Base-by-base conservation (phyloP, 2,797 vertebrate genomes). In the Crypturellus tataupa region DNA sequence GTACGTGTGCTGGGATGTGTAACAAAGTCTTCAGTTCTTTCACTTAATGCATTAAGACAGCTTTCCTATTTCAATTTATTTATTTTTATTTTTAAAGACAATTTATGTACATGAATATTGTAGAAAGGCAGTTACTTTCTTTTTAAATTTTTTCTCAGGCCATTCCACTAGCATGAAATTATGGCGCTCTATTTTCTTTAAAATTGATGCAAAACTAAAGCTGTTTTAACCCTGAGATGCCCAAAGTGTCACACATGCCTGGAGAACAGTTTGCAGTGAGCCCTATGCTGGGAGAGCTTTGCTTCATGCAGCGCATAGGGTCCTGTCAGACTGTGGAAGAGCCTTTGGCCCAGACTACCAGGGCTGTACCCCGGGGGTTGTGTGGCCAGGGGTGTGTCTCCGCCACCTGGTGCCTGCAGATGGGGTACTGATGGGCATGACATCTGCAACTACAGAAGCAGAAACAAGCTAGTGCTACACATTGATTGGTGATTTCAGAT, bases 211-310 rank as follows among this genome's bases (percentile, higher is more conserved):
- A 19, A 64, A 56, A 35, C 55, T n/a, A 9, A 17, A 35, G 27
- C n/a, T 29, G 12, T 9, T 69, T 29, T 78, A 64, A 47, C 19
- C 3, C n/a, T 79, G 35, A 18, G 21, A 47, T n/a, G 27, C 35
- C 86, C 2, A 0, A 46, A 13, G 5, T 0, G 1, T 65, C 55
- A 9, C 12, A n/a, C 0, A 0, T 0, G 0, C 60, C 8, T 25
- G 10, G n/a, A 64, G 92, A 31, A 19, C 4, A n/a, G 10, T 31
- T 78, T 58, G 40, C 59, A 81, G 44, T 62, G 33, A 3, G 11
- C 24, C 58, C 18, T 46, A 11, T 9, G 24, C 49, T 46, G 59
- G n/a, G 47, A 77, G 4, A 17, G 21, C 25, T 47, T 67, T 51
- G 25, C 1, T 6, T 3, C 0, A 1, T 47, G 49, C 47, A 23